These are phyloP conservation scores for Diabrotica balteata DNA, from an alignment of 2,888 invertebrate genomes.

Conservation along the genomic window DNA sequence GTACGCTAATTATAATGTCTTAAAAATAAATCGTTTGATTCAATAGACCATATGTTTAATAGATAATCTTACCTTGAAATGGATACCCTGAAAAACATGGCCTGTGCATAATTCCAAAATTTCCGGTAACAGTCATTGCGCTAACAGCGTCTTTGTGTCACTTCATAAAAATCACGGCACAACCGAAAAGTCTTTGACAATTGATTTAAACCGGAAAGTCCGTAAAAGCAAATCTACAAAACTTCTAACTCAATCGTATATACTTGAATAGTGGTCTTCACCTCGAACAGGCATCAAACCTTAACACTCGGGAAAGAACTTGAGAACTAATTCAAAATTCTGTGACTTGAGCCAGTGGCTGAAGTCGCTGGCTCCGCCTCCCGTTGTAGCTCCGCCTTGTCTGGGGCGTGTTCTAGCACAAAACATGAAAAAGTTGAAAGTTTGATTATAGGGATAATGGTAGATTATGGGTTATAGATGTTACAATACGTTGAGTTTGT, in stretches of 20 bases:
- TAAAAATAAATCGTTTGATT: too few species aligned
- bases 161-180: constrained; percentile 19
- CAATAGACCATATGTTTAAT: background rate
- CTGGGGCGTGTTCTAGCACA: constrained; percentile 22
- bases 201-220: background rate
- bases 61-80: constrained; percentile 56
- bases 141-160: constrained; percentile 11
- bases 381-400: constrained; percentile 13
- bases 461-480: constrained; percentile 23
- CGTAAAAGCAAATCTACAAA: background rate
- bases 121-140: constrained; percentile 59
- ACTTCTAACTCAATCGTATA: too few species aligned
- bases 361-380: constrained; percentile 27
- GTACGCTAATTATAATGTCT: too few species aligned
- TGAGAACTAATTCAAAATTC: constrained; percentile 47
- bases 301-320: constrained; percentile 19
- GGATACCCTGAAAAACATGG: constrained; percentile 61
- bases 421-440: constrained; percentile 26
- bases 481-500: background rate
- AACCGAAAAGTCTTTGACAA: constrained; percentile 1
- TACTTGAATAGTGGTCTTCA: too few species aligned
- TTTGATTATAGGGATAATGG: constrained; percentile 31
- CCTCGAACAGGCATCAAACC: background rate
- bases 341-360: constrained; percentile 46
- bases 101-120: constrained; percentile 61